A percentile compares a stretch with the other conserved stretches of the same genome.
Conservation (phyloP, 2,888 invertebrate genomes). For the Agrochola circellaris region DNA sequence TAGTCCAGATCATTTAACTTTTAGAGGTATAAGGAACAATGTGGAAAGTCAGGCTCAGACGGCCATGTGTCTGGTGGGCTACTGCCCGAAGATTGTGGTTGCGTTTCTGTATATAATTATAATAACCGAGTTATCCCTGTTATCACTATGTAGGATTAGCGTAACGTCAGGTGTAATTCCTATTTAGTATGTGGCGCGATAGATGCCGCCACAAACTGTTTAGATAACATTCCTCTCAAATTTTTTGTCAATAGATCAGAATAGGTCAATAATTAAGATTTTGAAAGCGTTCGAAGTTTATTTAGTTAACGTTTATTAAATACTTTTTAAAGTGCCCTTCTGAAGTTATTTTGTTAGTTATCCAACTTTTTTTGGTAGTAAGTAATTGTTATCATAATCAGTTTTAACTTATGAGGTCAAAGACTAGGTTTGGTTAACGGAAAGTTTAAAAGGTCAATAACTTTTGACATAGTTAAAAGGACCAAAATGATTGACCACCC, state of each 20-base stretch:
- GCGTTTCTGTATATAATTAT: no score
- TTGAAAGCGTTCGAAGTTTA: background rate
- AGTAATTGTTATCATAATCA: constrained; percentile 63
- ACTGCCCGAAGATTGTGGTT: no score
- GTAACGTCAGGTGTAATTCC: no score
- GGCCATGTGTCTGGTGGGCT: no score
- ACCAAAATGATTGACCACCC: background rate
- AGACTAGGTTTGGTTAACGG: constrained; percentile 27
- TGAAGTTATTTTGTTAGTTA: background rate
- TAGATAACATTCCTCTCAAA: no score
- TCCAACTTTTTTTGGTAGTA: constrained; percentile 30
- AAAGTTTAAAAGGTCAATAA: constrained; percentile 41
- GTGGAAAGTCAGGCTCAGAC: background rate
- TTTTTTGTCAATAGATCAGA: no score
- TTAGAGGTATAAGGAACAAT: background rate
- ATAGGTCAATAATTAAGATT: no score
- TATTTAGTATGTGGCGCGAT: no score
- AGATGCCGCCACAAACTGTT: no score
- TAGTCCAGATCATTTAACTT: background rate
- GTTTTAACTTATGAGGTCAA: constrained; percentile 55
- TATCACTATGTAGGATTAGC: no score
- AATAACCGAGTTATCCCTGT: no score
- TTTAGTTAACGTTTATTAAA: no score
- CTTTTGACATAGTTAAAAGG: constrained; percentile 16
- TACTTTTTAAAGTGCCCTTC: constrained; percentile 17